Evolutionary conservation across 1,140 invertebrate genomes (phyloP), one percentile per base, ranked within the genome.

Genomic region (Choristoneura fumiferana): DNA sequence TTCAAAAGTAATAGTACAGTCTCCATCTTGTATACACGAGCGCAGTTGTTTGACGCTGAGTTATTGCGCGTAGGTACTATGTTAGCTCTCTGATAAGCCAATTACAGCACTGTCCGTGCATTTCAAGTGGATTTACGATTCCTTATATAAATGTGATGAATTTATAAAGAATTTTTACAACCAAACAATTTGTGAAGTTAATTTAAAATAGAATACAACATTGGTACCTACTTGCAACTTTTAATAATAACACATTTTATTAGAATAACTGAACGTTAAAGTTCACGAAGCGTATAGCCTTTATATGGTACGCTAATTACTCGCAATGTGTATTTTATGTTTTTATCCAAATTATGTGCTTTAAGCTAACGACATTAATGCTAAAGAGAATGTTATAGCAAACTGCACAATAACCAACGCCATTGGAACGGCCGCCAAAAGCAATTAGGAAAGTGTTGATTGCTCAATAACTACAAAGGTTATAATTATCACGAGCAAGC

Each of bases 311-410:
- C 40, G 40, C 40, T 45, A 45, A 45, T 45, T 45, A 45, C 17
- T 45, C 40, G 40, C 17, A 45, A 18, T 45, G 17, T 45, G 40
- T 45, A 9, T 45, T 45, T 45, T 45, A 45, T 45, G 40, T 29
- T 45, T 45, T 22, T 45, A 17, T 22, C 18, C 9, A 40, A 22
- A 9, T 12, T 22, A 22, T n/a, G 8, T 13, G 14, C 17, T 22
- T n/a, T 45, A 45, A 45, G 40, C 40, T 13, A 45, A 45, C 40
- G 15, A 45, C 18, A 45, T 22, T 45, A n/a, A n/a, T 17, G 35
- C 34, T 52, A 63, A 57, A 65, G 58, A 60, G 58, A 65, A 54
- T 58, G 58, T 53, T 65, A 45, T 43, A 43, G 57, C 58, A 22
- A 64, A 53, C 62, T 59, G 56, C 58, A 45, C 58, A 58, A 38